Conservation (phyloP, 2,113 vertebrate species). For the Tupaia chinensis region DNA sequence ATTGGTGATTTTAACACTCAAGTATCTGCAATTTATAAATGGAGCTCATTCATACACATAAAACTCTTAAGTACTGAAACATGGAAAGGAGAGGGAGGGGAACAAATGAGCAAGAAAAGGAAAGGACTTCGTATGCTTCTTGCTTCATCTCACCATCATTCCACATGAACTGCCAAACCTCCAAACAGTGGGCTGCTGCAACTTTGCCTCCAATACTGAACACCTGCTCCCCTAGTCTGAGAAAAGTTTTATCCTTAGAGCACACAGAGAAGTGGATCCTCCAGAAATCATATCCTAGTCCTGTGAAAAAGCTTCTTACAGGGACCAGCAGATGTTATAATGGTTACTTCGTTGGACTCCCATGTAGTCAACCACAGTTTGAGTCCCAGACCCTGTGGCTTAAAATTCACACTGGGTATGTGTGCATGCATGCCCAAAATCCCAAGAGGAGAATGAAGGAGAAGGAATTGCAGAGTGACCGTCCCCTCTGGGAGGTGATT, state of each 20-base stretch:
- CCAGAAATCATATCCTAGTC: background rate
- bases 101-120: background rate
- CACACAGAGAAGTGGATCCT: background rate
- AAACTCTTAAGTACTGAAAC: conserved; percentile 29
- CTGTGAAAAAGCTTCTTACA: background rate
- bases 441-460: too few relatives aligned
- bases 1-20: background rate
- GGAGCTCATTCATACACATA: background rate
- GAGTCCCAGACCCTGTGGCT: too few relatives aligned
- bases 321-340: background rate
- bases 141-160: background rate
- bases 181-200: background rate
- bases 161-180: background rate
- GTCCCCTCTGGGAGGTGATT: too few relatives aligned
- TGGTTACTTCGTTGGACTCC: too few relatives aligned
- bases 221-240: background rate
- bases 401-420: too few relatives aligned
- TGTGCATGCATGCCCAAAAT: too few relatives aligned
- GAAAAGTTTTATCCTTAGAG: background rate
- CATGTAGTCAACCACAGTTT: too few relatives aligned
- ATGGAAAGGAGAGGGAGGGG: background rate
- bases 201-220: background rate
- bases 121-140: background rate
- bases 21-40: conserved; percentile 17
- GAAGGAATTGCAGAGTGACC: too few relatives aligned